A percentile compares a stretch with the other conserved stretches of the same genome.
Conservation (phyloP, 2,113 vertebrate genomes). For the Junco hyemalis region DNA sequence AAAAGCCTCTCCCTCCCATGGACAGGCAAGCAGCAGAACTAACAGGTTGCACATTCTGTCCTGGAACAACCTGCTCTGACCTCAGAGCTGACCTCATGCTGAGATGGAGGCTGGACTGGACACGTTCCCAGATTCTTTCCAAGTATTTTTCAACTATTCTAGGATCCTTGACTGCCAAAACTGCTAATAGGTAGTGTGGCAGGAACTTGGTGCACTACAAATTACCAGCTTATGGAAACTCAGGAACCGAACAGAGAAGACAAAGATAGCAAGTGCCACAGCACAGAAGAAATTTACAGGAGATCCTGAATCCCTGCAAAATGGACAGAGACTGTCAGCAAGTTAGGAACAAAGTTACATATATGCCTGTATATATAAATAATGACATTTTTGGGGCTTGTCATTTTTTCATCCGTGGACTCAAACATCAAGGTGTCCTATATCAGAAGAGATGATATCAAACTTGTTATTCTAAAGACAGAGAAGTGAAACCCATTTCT, state of each 20-base stretch:
- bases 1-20: background rate
- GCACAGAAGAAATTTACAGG: background rate
- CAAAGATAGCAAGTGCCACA: background rate
- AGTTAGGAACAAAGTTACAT: background rate
- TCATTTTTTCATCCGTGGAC: background rate
- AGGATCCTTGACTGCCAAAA: background rate
- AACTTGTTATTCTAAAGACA: background rate
- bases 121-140: background rate
- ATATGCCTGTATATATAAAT: background rate
- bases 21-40: background rate
- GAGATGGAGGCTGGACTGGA: background rate
- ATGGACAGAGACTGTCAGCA: background rate
- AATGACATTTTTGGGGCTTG: background rate
- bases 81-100: background rate
- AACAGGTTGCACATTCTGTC: background rate
- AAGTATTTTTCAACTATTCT: background rate
- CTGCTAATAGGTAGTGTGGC: background rate
- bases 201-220: background rate
- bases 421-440: background rate
- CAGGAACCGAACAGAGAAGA: background rate
- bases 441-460: background rate
- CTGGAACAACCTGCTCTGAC: background rate
- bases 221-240: background rate
- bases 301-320: background rate
- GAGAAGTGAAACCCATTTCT: background rate